These are phyloP conservation scores for Epizoanthus fatuus DNA, from an alignment of 92 coral and sea anemone genomes.

Conservation along the genomic window DNA sequence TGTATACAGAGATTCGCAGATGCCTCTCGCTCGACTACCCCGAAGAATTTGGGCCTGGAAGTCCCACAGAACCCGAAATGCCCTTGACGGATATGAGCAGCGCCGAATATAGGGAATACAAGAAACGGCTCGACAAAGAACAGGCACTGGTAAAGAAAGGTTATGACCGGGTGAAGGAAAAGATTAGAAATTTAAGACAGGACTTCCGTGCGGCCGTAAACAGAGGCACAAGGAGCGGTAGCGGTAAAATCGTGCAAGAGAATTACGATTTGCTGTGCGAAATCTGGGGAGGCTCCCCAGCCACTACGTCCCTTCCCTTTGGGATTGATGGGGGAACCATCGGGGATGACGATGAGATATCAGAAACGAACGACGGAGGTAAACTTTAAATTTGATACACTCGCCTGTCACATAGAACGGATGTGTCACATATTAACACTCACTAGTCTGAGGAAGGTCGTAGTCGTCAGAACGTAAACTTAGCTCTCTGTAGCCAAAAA, in stretches of 20 bases:
- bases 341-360: neutral
- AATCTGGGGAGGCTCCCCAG: conserved; percentile 37
- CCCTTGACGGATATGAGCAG: conserved; percentile 29
- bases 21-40: conserved; percentile 47
- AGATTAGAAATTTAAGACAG: conserved; percentile 19
- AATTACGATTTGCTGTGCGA: conserved; percentile 14
- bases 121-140: conserved; percentile 24
- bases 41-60: conserved; percentile 44
- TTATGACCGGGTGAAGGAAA: conserved; percentile 47
- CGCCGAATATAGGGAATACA: conserved; percentile 27
- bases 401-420: too few species aligned
- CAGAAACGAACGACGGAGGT: neutral
- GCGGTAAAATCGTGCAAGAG: conserved; percentile 25
- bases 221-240: conserved; percentile 32
- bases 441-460: too few species aligned
- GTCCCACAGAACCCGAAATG: conserved; percentile 23
- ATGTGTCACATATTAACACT: too few species aligned
- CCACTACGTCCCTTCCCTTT: conserved; percentile 26
- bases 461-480: too few species aligned
- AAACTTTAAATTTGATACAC: neutral
- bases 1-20: conserved; percentile 20
- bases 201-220: conserved; percentile 30
- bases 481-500: too few species aligned
- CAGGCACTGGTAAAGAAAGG: conserved; percentile 39
- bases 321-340: conserved; percentile 29